Conservation (phyloP, 2,888 invertebrate genomes). For the Andrena chrysosceles region DNA sequence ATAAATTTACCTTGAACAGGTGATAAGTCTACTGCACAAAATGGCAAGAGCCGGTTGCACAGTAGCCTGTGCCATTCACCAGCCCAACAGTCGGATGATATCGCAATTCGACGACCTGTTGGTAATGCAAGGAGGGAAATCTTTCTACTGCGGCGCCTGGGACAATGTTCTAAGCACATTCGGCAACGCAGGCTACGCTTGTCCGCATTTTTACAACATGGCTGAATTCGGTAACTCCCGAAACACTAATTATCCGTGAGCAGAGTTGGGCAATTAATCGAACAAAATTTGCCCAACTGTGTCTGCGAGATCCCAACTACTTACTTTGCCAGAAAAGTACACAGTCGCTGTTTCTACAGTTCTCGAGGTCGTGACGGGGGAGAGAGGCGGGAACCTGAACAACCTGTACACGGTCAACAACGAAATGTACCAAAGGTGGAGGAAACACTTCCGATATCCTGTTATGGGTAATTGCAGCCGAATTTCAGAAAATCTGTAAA, state of each 20-base stretch:
- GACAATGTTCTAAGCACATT: constrained; percentile 87
- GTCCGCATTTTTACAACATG: constrained; percentile 92
- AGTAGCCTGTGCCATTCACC: constrained; percentile 92
- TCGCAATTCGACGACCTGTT: constrained; percentile 91
- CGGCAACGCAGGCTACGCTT: constrained; percentile 87
- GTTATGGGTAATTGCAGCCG: constrained; percentile 16
- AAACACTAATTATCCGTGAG: too few species aligned
- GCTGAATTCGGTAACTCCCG: constrained; percentile 89
- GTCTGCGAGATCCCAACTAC: too few species aligned
- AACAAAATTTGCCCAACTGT: too few species aligned
- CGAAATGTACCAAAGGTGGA: constrained; percentile 40
- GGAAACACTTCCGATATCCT: neutral
- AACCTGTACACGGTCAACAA: constrained; percentile 72
- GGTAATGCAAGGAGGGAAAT: constrained; percentile 89
- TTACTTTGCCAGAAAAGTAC: neutral
- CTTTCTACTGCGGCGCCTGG: constrained; percentile 89
- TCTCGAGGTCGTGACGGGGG: constrained; percentile 88
- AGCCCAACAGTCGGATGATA: constrained; percentile 91
- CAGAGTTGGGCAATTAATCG: too few species aligned
- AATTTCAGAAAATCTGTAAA: constrained; percentile 1
- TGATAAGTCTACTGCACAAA: constrained; percentile 87
- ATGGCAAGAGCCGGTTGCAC: constrained; percentile 89
- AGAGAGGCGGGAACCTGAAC: constrained; percentile 85
- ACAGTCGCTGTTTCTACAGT: constrained; percentile 81
- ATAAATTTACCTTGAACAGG: constrained; percentile 80